Evolutionary conservation across 2,113 vertebrate genomes (phyloP), one percentile per base, ranked within the genome.

Genomic region (Leptocoma aspasia): DNA sequence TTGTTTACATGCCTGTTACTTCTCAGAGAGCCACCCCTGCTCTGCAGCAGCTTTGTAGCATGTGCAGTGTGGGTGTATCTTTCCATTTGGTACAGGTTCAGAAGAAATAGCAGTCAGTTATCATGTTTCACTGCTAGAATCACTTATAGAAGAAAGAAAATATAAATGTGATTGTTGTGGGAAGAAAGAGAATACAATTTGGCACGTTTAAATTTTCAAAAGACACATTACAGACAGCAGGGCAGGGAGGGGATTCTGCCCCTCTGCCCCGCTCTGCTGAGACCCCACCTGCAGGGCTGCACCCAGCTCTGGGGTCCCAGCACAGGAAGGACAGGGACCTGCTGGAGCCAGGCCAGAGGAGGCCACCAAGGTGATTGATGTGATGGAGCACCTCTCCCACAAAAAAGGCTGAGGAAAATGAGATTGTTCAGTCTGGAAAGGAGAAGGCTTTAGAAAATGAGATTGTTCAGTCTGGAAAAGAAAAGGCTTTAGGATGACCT

Each of bases 331-430:
- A 31, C 86, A 68, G 30, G 69, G 28, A 66, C 1, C 28, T 53
- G 61, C 1, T 39, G 37, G 15, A 72, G 26, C 2, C 2, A 33
- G 22, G 1, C n/a, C 86, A 72, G 12, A 65, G 66, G 11, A 33
- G 18, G 8, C 8, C 8, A 17, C 27, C 42, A 13, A 13, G 50
- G 0, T 2, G 21, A 65, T 16, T 1, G 1, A 1, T 2, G 21
- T 1, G 10, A 44, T 50, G 49, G 31, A 50, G 6, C 17, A 31
- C 1, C 6, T 42, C 27, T 56, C 2, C 42, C 15, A 3, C 1
- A 2, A 21, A 21, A 63, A 57, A 65, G 10, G 28, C 12, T 60
- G 28, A 73, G 23, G n/a, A 14, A 30, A 60, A 3, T 33, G 6
- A 11, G 27, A 6, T 27, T 60, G 4, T 37, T 52, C 53, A 52